A percentile compares a stretch with the other conserved stretches of the same genome.
Evolutionary conservation across 2,113 vertebrate genomes (phyloP).

Genomic region (Labeo rohita): DNA sequence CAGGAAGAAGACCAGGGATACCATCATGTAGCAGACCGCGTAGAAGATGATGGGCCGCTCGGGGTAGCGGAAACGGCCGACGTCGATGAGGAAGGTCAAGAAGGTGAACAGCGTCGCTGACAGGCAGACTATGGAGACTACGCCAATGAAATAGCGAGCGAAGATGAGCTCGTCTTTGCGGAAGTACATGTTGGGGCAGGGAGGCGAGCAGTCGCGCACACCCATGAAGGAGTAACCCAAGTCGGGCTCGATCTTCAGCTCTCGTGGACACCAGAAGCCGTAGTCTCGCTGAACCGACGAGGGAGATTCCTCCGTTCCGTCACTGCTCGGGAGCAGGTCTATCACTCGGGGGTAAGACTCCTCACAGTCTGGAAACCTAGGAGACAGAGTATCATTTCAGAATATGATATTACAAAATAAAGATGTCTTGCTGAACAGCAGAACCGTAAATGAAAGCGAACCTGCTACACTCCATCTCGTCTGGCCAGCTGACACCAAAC

Average conservation of each 20-base stretch:
- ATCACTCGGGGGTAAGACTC: constrained; percentile 88
- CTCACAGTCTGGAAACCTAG: constrained; percentile 93
- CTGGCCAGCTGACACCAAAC: constrained; percentile 95
- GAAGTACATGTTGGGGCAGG: constrained; percentile 98
- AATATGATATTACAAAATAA: neutral
- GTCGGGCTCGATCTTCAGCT: constrained; percentile 91
- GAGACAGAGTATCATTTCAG: neutral
- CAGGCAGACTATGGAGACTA: constrained; percentile 96
- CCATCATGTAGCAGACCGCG: constrained; percentile 99
- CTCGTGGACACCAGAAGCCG: constrained; percentile 96
- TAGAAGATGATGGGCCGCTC: constrained; percentile 98
- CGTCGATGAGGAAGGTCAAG: constrained; percentile 96
- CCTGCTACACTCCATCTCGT: constrained; percentile 97
- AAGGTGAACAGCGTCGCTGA: constrained; percentile 97
- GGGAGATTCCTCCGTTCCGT: constrained; percentile 81
- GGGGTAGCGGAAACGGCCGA: constrained; percentile 94
- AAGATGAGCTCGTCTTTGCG: constrained; percentile 89
- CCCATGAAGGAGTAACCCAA: constrained; percentile 94
- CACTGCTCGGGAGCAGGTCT: constrained; percentile 82
- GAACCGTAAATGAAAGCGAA: constrained; percentile 55
- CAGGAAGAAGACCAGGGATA: constrained; percentile 94
- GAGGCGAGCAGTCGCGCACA: constrained; percentile 92
- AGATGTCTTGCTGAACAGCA: neutral
- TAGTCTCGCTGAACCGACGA: constrained; percentile 90
- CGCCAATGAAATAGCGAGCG: constrained; percentile 94